Evolutionary conservation across 1,140 invertebrate genomes (phyloP).

Genomic region (Manduca sexta): DNA sequence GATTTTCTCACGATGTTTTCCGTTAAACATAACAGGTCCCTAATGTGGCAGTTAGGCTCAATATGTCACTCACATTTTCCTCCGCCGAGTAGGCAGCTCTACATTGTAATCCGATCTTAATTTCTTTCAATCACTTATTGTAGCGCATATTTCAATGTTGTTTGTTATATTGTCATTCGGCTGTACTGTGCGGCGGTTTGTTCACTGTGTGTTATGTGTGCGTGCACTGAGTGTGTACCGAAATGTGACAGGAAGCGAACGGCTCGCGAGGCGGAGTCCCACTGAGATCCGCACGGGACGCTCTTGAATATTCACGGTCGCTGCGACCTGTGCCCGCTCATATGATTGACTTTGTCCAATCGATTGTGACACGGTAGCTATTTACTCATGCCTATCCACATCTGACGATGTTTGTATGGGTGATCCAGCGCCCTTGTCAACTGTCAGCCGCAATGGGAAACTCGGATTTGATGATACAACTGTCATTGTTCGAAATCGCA

Average conservation of each 20-base stretch:
- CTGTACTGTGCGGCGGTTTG: background rate
- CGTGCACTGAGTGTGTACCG: background rate
- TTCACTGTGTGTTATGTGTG: background rate
- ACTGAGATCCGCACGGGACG: conserved; percentile 48
- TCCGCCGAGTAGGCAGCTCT: conserved; percentile 58
- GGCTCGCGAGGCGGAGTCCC: conserved; percentile 42
- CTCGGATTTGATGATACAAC: conserved; percentile 19
- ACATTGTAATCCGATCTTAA: conserved; percentile 47
- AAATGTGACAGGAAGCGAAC: conserved; percentile 42
- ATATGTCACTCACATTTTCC: conserved; percentile 56
- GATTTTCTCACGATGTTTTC: no score
- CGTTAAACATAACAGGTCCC: no score
- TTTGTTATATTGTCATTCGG: background rate
- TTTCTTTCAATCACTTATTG: conserved; percentile 33
- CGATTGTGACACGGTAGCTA: conserved; percentile 58
- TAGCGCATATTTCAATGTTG: conserved; percentile 19
- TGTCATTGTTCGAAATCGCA: background rate
- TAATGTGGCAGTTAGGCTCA: no score
- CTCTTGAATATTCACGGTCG: conserved; percentile 60
- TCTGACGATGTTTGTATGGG: conserved; percentile 34
- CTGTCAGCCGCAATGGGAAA: conserved; percentile 35
- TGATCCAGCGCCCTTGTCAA: conserved; percentile 39
- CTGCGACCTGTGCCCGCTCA: conserved; percentile 48
- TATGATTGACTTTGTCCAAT: conserved; percentile 68
- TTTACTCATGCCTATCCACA: conserved; percentile 38